Evolutionary conservation across 2,113 vertebrate species (phyloP).

Genomic region (Cariama cristata): DNA sequence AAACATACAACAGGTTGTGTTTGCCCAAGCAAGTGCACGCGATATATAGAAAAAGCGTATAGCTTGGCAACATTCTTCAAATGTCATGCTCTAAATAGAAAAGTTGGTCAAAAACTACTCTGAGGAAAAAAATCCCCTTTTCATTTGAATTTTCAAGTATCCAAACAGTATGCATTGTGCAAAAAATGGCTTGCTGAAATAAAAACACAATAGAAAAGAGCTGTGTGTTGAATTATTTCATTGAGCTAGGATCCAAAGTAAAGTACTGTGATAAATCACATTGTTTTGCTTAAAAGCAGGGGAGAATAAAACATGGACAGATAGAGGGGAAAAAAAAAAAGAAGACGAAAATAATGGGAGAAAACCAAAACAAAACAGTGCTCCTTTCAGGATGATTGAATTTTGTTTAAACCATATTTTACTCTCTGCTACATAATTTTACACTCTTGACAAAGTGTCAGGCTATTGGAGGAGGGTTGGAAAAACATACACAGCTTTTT

Average conservation of each 20-base stretch:
- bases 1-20: neutral
- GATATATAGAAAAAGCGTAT: neutral
- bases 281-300: constrained; percentile 8
- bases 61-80: neutral
- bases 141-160: neutral
- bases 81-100: neutral
- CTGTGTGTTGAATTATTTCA: constrained; percentile 28
- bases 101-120: neutral
- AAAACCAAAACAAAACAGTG: neutral
- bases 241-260: neutral
- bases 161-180: neutral
- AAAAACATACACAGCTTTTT: constrained; percentile 21
- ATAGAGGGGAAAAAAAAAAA: neutral
- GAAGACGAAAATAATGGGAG: neutral
- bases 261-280: constrained; percentile 17
- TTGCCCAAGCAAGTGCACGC: neutral
- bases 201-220: constrained; percentile 35
- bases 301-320: neutral
- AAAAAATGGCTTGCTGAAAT: neutral
- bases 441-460: constrained; percentile 15
- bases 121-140: neutral
- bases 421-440: constrained; percentile 27
- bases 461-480: neutral
- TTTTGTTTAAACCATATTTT: constrained; percentile 37
- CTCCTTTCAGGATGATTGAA: constrained; percentile 15